phyloP scores from a whole-genome alignment of 2,888 invertebrate genomes.

The Eupeodes luniger region DNA sequence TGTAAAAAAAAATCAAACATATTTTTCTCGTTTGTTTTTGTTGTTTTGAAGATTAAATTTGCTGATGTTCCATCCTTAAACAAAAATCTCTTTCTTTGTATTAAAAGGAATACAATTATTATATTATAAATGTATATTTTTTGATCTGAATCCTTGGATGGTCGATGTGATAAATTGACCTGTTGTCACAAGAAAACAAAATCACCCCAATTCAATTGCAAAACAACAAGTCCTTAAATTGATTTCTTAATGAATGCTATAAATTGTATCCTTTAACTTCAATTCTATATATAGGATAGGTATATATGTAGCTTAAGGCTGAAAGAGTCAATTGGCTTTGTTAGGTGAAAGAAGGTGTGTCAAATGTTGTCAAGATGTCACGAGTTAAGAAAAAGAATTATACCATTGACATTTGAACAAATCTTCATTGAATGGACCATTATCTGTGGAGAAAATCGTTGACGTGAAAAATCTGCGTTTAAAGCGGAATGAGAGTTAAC shows the following conservation, averaged over 20 bases:
- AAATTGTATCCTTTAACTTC: constrained; percentile 53
- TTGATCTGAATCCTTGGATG: constrained; percentile 25
- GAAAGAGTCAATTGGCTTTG: constrained; percentile 65
- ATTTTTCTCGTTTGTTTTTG: not conserved
- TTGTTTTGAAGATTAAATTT: not conserved
- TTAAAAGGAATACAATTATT: not conserved
- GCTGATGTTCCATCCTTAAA: not conserved
- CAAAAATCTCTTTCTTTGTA: not conserved
- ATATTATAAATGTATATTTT: not conserved
- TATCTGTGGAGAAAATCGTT: not conserved
- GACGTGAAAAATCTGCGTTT: not conserved
- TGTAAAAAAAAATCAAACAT: not conserved
- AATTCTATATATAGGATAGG: not conserved
- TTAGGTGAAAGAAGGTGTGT: constrained; percentile 72
- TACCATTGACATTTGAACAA: constrained; percentile 43
- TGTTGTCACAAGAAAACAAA: constrained; percentile 30
- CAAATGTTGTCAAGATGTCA: constrained; percentile 61
- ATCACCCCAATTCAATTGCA: constrained; percentile 63
- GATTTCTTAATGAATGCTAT: constrained; percentile 69
- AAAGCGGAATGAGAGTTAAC: not conserved
- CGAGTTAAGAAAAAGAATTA: constrained; percentile 59
- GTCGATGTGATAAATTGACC: constrained; percentile 36
- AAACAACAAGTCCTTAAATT: constrained; percentile 55
- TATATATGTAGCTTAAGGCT: not conserved
- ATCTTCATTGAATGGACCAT: not conserved